Conservation (phyloP, 2,888 invertebrate species). For the Byasa hedistus region DNA sequence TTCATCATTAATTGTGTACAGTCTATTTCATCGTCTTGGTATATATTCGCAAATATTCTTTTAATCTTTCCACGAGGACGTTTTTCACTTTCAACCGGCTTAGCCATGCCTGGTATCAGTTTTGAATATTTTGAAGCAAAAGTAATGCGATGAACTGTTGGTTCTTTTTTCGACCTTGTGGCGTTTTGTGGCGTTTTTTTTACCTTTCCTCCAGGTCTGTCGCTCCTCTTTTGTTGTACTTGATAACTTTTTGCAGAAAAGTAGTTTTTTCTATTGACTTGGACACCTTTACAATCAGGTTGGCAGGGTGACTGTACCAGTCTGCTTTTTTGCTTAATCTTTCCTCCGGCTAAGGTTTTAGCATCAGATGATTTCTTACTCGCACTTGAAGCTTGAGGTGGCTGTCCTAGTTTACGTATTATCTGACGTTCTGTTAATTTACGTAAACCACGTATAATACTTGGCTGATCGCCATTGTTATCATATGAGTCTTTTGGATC, state of each 20-base stretch:
- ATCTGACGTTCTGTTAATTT: neutral
- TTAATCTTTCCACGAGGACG: neutral
- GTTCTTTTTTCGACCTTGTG: neutral
- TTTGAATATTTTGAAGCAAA: neutral
- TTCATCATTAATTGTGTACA: slow-evolving; percentile 4
- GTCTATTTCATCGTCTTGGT: neutral
- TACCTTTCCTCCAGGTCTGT: neutral
- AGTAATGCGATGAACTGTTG: neutral
- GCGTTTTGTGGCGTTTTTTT: no score
- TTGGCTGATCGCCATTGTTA: neutral
- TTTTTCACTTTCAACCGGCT: neutral
- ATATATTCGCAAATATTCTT: neutral
- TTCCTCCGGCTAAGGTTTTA: neutral
- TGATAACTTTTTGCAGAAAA: neutral
- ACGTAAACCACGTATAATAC: neutral
- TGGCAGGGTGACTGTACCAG: neutral
- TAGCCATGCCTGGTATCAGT: neutral
- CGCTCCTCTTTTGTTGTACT: neutral
- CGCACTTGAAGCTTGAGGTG: neutral
- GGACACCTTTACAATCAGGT: slow-evolving; percentile 1
- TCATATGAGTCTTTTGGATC: neutral
- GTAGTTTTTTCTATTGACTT: neutral
- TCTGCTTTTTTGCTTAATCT: slow-evolving; percentile 10
- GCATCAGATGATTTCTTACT: neutral
- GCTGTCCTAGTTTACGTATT: neutral